Percentiles rank a stretch among this genome's conserved stretches.
Evolutionary conservation across 2,888 invertebrate species (phyloP).

Genomic region (Dynastes maya): DNA sequence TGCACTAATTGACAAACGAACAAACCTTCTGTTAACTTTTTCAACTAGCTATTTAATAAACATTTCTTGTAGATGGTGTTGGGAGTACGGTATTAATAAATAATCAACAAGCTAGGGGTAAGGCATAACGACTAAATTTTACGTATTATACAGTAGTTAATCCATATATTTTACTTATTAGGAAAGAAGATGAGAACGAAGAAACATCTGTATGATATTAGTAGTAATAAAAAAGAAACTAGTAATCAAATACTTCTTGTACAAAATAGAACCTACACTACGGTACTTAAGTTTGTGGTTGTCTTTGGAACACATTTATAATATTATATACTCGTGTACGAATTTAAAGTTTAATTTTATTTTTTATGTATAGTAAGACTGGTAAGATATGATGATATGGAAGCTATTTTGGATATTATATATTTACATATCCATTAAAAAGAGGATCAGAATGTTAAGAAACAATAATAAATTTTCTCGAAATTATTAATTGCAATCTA

Average conservation of each 20-base stretch:
- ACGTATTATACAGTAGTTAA: slow-evolving; percentile 20
- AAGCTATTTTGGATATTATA: slow-evolving; percentile 45
- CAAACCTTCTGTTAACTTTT: not conserved
- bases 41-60: slow-evolving; percentile 41
- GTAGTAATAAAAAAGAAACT: slow-evolving; percentile 29
- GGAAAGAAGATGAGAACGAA: slow-evolving; percentile 66
- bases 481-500: slow-evolving; percentile 26
- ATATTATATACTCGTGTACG: slow-evolving; percentile 31
- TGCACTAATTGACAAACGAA: no score
- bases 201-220: slow-evolving; percentile 66
- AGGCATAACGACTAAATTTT: slow-evolving; percentile 23
- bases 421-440: slow-evolving; percentile 36
- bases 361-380: slow-evolving; percentile 40
- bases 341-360: slow-evolving; percentile 42
- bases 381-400: slow-evolving; percentile 39
- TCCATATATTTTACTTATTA: slow-evolving; percentile 57
- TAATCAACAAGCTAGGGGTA: slow-evolving; percentile 57
- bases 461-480: slow-evolving; percentile 3
- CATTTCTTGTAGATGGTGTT: slow-evolving; percentile 67
- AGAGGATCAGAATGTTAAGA: slow-evolving; percentile 23
- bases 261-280: slow-evolving; percentile 42
- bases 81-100: slow-evolving; percentile 69
- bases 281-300: slow-evolving; percentile 37
- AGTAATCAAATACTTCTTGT: slow-evolving; percentile 44
- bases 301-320: slow-evolving; percentile 22